Base-by-base conservation (phyloP, 2,888 invertebrate species). In the Sesamia inferens region DNA sequence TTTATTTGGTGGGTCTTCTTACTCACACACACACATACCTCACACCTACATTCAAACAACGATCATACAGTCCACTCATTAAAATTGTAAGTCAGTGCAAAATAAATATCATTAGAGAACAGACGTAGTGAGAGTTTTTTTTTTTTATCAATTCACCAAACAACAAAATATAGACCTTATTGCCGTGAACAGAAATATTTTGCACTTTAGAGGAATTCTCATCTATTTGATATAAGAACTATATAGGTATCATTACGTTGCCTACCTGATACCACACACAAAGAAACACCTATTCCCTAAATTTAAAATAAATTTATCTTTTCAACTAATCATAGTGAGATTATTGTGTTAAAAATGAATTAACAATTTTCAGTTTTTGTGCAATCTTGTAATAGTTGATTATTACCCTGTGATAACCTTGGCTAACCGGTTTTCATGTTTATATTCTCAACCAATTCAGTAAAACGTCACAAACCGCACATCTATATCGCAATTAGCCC, bases 361-460 rank as follows among this genome's bases (percentile, higher is more conserved):
- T 79, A 78, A 74, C 69, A 85, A 79, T 83, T 84, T 54, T 89
- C 79, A 72, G 80, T 79, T 88, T 90, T 91, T 91, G 90, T 93
- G 92, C 90, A 89, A 85, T 87, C 78, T 80, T 85, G 84, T 85
- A 79, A 82, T 83, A 69, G 80, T 83, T 78, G 81, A 84, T 89
- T 70, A 85, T 92, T 94, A 94, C 94, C 94, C 94, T 94, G 93
- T 93, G 90, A 92, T 84, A 91, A 93, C 92, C 93, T 92, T 92
- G 92, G 89, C 88, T 91, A 88, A 89, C 88, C 90, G 88, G 91
- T 83, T 86, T 79, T n/a, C n/a, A n/a, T n/a, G n/a, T n/a, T n/a
- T n/a, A n/a, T n/a, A n/a, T n/a, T 77, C 68, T 80, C 78, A 82
- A 84, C 72, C 72, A 85, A 85, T 72, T 71, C 57, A 69, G 76